These are phyloP conservation scores for Callithrix jacchus DNA, from an alignment of 2,113 vertebrate genomes.

Conservation along the genomic window DNA sequence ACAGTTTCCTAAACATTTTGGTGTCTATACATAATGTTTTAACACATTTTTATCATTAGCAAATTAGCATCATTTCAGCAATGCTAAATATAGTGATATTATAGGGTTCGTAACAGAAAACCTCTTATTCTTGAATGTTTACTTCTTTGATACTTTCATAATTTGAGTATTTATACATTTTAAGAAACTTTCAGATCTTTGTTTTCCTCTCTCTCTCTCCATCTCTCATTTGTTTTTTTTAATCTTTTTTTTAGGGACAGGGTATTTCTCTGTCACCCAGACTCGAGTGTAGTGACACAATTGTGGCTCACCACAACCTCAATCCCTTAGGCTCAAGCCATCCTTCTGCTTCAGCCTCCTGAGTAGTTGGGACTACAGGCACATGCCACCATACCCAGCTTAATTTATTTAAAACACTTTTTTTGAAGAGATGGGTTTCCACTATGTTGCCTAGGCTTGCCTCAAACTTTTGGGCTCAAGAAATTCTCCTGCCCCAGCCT, in stretches of 20 bases:
- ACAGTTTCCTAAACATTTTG: not conserved
- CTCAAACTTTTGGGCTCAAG: not conserved
- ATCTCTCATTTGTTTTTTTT: too few species aligned
- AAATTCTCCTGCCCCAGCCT: not conserved
- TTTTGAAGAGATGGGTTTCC: not conserved
- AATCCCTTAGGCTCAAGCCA: not conserved
- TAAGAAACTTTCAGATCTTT: not conserved
- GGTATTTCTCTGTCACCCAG: not conserved
- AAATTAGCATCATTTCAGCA: not conserved
- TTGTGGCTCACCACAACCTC: not conserved
- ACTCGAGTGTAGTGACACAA: not conserved
- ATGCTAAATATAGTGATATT: not conserved
- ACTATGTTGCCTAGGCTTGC: too few species aligned
- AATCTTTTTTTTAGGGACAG: not conserved
- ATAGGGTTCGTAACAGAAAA: not conserved
- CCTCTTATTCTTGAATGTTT: not conserved
- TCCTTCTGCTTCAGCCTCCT: not conserved
- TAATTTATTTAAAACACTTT: not conserved
- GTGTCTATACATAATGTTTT: not conserved
- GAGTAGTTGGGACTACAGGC: not conserved
- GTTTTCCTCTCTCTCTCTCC: not conserved
- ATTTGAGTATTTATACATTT: not conserved
- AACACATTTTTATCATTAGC: not conserved
- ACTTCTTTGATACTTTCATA: not conserved
- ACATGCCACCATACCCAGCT: not conserved